Conservation (phyloP, 2,113 vertebrate species). For the Cairina moschata region DNA sequence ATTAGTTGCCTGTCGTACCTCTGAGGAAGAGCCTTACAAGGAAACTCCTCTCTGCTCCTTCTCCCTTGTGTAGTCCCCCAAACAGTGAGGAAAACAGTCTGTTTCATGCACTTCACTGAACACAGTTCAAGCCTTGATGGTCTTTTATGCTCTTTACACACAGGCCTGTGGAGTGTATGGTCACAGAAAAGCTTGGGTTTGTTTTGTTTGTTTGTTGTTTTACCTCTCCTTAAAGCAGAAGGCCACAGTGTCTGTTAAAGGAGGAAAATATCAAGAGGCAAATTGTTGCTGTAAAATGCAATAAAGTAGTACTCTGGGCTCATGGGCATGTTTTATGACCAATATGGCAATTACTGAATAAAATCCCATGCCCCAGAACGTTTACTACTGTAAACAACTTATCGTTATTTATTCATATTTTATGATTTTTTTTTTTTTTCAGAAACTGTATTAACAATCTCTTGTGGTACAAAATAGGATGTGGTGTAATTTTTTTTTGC, state of each 20-base stretch:
- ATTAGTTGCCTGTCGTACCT: constrained; percentile 19
- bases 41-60: neutral
- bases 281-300: constrained; percentile 33
- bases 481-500: too few relatives aligned
- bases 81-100: neutral
- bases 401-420: constrained; percentile 21
- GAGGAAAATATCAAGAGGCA: neutral
- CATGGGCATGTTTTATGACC: constrained; percentile 23
- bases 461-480: neutral
- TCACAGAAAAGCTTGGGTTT: neutral
- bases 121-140: neutral
- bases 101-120: neutral
- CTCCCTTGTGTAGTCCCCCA: neutral
- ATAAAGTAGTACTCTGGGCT: constrained; percentile 8
- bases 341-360: constrained; percentile 15
- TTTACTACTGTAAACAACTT: constrained; percentile 40
- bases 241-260: neutral
- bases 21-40: fast-evolving
- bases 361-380: constrained; percentile 13
- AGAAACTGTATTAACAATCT: neutral
- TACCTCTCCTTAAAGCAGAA: neutral
- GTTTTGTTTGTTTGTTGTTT: neutral
- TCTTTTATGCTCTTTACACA: neutral
- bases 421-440: neutral
- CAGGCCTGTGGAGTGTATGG: neutral